Evolutionary conservation across 1,140 invertebrate species (phyloP), one percentile per base, ranked within the genome.

Genomic region (Ooceraea biroi): DNA sequence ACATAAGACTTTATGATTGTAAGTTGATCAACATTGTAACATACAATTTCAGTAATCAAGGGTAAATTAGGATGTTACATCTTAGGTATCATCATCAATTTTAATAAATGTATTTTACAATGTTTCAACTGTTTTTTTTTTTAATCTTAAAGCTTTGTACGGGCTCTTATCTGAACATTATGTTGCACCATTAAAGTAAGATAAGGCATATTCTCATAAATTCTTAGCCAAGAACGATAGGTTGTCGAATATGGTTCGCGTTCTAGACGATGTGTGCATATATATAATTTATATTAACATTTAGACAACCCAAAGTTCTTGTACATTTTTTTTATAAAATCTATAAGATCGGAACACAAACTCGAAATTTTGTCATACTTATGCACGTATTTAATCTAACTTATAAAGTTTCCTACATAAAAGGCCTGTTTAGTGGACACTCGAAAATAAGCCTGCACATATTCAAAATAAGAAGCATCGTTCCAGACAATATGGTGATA

Each of bases 161-260:
- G 36, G 44, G n/a, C 48, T 77, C 36, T 77, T 69, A 63, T 77
- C 69, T 87, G 76, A 30, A 78, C 60, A 74, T 86, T 25, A 83
- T 50, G 86, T 88, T 91, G 89, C 91, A 92, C 85, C 87, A 58
- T 92, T 82, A 90, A 91, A 91, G 80, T 92, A 92, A 91, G 87
- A 88, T 92, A 93, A 93, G 90, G 91, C 92, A 92, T 92, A 89
- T 91, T 91, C 63, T 87, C 76, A 85, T 85, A 84, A 86, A 86
- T 86, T 55, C 10, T 50, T 71, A 69, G 86, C 77, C 68, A 65
- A 80, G 74, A 88, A 76, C 85, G 60, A 76, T 90, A 88, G 82
- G 73, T 58, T 90, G 84, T 68, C 74, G 30, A 86, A 86, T 86
- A 86, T 83, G 48, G 78, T 68, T 85, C 82, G 66, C 85, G 52